Base-by-base conservation (phyloP, 2,797 vertebrate genomes). In the Telmatherina bonti region DNA sequence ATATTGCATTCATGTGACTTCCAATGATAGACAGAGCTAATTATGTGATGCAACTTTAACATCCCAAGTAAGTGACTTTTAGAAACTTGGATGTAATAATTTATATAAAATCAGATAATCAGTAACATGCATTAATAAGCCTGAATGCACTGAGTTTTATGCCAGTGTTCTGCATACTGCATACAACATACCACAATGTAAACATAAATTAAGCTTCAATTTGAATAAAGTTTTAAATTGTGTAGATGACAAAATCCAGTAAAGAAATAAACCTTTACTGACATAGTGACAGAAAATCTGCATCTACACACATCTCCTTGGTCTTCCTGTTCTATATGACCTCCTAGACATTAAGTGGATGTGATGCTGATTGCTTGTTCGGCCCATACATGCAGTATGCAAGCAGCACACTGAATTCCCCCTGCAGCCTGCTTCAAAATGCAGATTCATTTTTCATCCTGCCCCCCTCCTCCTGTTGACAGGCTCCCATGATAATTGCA, bases 361-460 rank as follows among this genome's bases (percentile, higher is more conserved):
- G 12, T 36, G 10, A 67, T 47, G 47, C 57, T 53, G 60, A 57
- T 41, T 27, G 20, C 0, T 1, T 8, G 29, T 54, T 49, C 54
- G 49, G 49, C 20, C 55, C 2, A 2, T 9, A 18, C 11, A 60
- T 55, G 2, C 38, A 47, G 54, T 30, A 16, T 55, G 12, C 31
- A 65, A 63, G 67, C 47, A 67, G 80, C 61, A 20, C 56, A 72
- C n/a, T 77, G n/a, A 74, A 79, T 62, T 62, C 67, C 73, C 73
- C 70, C 51, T 16, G 12, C 11, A 27, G n/a, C 43, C 47, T 70
- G 43, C 38, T 69, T 62, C 72, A 73, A 82, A 79, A 72, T 86
- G 78, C 69, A 86, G 82, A 85, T 84, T 60, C 72, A 80, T 85
- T 84, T 85, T 78, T 84, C 82, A 85, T 83, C 76, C 74, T 35